Conservation (phyloP, 2,888 invertebrate genomes). For the Spisula solida region DNA sequence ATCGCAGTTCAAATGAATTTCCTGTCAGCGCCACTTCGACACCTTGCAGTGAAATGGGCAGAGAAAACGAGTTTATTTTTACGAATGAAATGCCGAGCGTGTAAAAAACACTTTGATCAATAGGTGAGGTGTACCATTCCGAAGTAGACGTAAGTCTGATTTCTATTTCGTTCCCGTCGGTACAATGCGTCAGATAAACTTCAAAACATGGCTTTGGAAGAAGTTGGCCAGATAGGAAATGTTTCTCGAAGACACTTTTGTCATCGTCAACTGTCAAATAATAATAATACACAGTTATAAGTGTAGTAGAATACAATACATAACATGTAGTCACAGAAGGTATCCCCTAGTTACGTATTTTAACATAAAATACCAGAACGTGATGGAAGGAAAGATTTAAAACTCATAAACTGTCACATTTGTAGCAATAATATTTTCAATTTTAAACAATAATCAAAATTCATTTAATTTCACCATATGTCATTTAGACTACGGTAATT, state of each 20-base stretch:
- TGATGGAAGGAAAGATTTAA: too few relatives aligned
- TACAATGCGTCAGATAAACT: conserved; percentile 28
- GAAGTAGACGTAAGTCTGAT: conserved; percentile 47
- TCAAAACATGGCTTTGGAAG: conserved; percentile 43
- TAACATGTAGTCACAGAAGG: too few relatives aligned
- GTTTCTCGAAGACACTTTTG: conserved; percentile 29
- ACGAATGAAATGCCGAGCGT: conserved; percentile 50
- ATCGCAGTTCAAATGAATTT: not conserved
- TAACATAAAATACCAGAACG: too few relatives aligned
- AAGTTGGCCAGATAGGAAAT: conserved; percentile 11
- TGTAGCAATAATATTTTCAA: too few relatives aligned
- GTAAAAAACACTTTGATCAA: not conserved
- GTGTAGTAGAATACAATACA: too few relatives aligned
- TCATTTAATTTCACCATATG: too few relatives aligned
- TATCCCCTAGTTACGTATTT: too few relatives aligned
- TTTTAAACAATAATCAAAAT: too few relatives aligned
- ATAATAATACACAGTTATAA: too few relatives aligned
- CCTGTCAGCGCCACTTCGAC: not conserved
- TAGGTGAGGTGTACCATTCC: conserved; percentile 39
- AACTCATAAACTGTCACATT: too few relatives aligned
- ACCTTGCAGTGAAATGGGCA: conserved; percentile 53
- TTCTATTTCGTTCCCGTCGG: conserved; percentile 30
- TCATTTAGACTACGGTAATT: too few relatives aligned
- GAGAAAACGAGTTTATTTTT: conserved; percentile 34
- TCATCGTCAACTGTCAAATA: not conserved